phyloP scores from a whole-genome alignment of 2,797 vertebrate genomes.

The Mareca penelope region DNA sequence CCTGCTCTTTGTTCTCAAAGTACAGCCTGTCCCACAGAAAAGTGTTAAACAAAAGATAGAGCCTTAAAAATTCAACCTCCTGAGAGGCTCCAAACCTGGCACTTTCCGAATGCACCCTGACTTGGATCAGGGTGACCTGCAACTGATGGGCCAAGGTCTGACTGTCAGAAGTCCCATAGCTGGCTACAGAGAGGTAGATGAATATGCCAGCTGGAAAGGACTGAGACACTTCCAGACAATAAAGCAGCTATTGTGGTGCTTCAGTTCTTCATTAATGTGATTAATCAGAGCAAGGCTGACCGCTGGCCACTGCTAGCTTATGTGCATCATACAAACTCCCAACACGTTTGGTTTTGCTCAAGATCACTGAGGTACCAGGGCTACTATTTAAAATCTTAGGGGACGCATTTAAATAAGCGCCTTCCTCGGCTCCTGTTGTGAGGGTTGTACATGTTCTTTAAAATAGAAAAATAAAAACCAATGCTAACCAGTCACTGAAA shows the following conservation, averaged over 20 bases:
- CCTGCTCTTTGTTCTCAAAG: not conserved
- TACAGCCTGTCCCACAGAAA: not conserved
- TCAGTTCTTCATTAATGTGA: not conserved
- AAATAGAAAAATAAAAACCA: not conserved
- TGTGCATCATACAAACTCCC: not conserved
- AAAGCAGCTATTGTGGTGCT: not conserved
- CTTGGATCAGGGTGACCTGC: not conserved
- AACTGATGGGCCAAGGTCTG: not conserved
- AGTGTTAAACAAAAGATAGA: not conserved
- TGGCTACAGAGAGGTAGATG: not conserved
- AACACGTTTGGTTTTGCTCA: fast-evolving
- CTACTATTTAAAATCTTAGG: not conserved
- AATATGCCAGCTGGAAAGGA: not conserved
- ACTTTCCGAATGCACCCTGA: not conserved
- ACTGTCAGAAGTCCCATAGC: not conserved
- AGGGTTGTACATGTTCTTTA: not conserved
- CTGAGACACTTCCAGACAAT: not conserved
- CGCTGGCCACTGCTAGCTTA: not conserved
- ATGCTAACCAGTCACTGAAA: not conserved
- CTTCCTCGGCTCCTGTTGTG: not conserved
- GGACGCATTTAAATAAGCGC: not conserved
- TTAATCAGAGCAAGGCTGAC: not conserved
- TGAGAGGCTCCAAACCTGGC: not conserved
- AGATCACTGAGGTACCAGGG: not conserved
- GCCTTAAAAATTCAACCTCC: not conserved